Conservation (phyloP, 1,140 invertebrate species). For the Mizuhopecten yessoensis region DNA sequence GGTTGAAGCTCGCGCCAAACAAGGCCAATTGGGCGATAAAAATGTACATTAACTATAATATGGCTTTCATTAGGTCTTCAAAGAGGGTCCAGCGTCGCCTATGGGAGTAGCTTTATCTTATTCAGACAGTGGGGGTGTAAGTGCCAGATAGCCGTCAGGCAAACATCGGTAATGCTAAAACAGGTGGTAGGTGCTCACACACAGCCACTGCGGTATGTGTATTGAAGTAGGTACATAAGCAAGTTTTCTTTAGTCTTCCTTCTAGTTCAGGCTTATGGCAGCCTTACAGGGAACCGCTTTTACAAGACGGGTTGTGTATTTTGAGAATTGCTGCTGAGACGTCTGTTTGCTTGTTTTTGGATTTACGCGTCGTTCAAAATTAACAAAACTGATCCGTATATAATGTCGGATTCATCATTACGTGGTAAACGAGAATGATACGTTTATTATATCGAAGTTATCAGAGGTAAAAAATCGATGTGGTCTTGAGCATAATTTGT, state of each 20-base stretch:
- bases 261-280: neutral
- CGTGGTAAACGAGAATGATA: too few species aligned
- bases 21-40: slow-evolving; percentile 2
- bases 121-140: neutral
- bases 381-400: too few species aligned
- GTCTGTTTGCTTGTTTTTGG: too few species aligned
- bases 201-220: neutral
- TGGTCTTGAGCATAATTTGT: too few species aligned
- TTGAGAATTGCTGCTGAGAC: too few species aligned
- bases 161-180: neutral
- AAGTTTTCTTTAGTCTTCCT: neutral
- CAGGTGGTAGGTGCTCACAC: neutral
- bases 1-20: slow-evolving; percentile 25
- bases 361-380: too few species aligned
- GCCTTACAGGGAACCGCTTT: neutral
- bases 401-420: too few species aligned
- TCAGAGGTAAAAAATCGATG: too few species aligned
- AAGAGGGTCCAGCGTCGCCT: neutral
- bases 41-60: neutral
- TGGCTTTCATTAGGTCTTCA: slow-evolving; percentile 33
- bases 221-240: too few species aligned
- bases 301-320: too few species aligned
- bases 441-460: too few species aligned
- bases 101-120: neutral
- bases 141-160: neutral